These are phyloP conservation scores for Euwallacea similis DNA, from an alignment of 1,140 invertebrate genomes.

Conservation along the genomic window DNA sequence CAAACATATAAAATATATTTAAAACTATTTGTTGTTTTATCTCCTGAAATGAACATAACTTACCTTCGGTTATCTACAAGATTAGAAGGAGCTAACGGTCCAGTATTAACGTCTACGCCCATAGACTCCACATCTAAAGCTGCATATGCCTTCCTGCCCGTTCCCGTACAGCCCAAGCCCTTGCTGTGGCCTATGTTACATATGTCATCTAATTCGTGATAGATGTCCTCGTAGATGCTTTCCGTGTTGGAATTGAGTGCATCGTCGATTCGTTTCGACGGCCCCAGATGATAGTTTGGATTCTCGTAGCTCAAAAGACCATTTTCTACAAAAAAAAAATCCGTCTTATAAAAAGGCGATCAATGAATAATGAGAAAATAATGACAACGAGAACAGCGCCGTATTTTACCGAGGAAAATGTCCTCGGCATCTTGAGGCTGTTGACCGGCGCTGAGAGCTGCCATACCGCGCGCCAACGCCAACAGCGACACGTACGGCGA, in stretches of 20 bases:
- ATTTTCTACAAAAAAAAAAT: slow-evolving; percentile 69
- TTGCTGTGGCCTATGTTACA: slow-evolving; percentile 55
- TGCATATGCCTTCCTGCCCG: slow-evolving; percentile 65
- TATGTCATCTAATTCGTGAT: slow-evolving; percentile 64
- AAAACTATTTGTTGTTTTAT: slow-evolving; percentile 5
- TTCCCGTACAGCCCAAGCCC: slow-evolving; percentile 43
- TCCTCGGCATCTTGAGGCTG: slow-evolving; percentile 51
- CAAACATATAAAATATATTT: neutral
- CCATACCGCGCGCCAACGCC: slow-evolving; percentile 53
- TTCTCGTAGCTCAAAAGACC: slow-evolving; percentile 84
- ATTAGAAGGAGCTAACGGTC: slow-evolving; percentile 57
- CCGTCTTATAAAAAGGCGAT: neutral
- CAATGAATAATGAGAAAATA: neutral
- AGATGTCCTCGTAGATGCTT: slow-evolving; percentile 62
- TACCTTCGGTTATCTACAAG: slow-evolving; percentile 58
- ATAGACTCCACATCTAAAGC: slow-evolving; percentile 68
- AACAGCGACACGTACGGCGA: slow-evolving; percentile 53
- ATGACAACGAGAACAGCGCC: neutral
- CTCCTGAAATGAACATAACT: neutral
- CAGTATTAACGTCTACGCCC: slow-evolving; percentile 70
- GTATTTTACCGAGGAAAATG: slow-evolving; percentile 53
- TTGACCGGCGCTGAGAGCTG: slow-evolving; percentile 45
- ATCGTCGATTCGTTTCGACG: slow-evolving; percentile 70
- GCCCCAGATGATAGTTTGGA: slow-evolving; percentile 82
- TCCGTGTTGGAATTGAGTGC: slow-evolving; percentile 75